Evolutionary conservation across 37 sponge, comb jelly and placozoan genomes (phyloP).

Genomic region (Aplysina aerophoba): DNA sequence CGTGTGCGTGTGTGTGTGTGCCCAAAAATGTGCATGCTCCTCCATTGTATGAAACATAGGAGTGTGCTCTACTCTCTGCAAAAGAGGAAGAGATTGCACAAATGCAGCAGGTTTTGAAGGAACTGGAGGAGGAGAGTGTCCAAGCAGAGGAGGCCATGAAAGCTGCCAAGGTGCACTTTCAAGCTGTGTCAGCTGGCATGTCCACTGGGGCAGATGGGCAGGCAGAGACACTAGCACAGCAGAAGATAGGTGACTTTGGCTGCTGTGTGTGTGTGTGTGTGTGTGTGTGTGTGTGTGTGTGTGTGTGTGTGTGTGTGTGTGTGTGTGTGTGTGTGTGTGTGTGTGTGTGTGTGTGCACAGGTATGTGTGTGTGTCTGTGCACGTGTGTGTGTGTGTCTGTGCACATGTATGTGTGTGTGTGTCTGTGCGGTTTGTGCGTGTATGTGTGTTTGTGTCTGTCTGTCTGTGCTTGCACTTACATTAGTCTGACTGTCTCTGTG

Average conservation of each 20-base stretch:
- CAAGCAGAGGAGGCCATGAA: slow-evolving; percentile 61
- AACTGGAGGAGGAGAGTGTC: slow-evolving; percentile 49
- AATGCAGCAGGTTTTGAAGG: slow-evolving; percentile 1
- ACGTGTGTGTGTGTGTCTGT: background rate
- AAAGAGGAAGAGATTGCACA: slow-evolving; percentile 40
- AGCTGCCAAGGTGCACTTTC: slow-evolving; percentile 76
- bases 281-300: background rate
- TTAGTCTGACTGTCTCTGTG: background rate
- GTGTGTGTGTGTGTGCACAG: too few relatives aligned
- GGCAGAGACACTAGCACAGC: slow-evolving; percentile 82
- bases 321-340: too few relatives aligned
- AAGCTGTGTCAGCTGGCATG: slow-evolving; percentile 91
- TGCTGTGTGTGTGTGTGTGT: background rate
- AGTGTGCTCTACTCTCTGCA: slow-evolving; percentile 40
- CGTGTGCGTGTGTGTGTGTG: too few relatives aligned
- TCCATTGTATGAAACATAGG: slow-evolving; percentile 14
- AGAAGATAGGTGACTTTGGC: slow-evolving; percentile 75
- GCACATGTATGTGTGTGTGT: too few relatives aligned
- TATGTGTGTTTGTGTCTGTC: too few relatives aligned
- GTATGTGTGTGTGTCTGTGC: background rate
- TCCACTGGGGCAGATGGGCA: slow-evolving; percentile 76
- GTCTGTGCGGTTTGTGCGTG: too few relatives aligned
- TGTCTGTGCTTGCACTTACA: too few relatives aligned
- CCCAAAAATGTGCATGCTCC: too few relatives aligned
- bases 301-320: too few relatives aligned